phyloP scores from a whole-genome alignment of 2,888 invertebrate genomes.

The Tyria jacobaeae region DNA sequence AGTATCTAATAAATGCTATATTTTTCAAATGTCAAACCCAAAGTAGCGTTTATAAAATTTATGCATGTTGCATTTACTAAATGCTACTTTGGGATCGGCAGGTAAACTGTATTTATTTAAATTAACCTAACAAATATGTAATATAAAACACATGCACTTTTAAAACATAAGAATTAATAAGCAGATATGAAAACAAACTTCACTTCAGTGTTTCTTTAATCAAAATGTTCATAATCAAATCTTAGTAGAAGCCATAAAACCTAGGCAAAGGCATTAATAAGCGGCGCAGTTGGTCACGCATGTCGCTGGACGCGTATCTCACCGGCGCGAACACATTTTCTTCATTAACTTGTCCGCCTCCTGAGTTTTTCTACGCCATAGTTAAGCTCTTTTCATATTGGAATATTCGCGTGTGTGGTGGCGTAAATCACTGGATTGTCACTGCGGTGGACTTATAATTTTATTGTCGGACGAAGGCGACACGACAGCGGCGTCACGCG shows the following conservation, averaged over 20 bases:
- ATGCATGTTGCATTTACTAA: too few species aligned
- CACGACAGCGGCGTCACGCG: conserved; percentile 82
- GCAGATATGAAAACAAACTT: conserved; percentile 11
- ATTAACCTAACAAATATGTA: not conserved
- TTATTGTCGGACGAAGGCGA: conserved; percentile 84
- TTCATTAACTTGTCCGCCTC: conserved; percentile 83
- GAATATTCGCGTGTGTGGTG: conserved; percentile 84
- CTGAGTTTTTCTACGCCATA: conserved; percentile 68
- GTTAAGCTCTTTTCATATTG: conserved; percentile 79
- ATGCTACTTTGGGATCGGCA: too few species aligned
- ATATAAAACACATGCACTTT: not conserved
- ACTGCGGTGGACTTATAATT: conserved; percentile 86
- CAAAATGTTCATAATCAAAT: conserved; percentile 50
- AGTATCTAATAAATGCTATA: too few species aligned
- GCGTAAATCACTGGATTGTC: conserved; percentile 86
- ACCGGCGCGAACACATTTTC: conserved; percentile 72
- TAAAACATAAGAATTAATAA: conserved; percentile 2
- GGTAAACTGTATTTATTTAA: too few species aligned
- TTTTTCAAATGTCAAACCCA: too few species aligned
- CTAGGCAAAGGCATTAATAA: conserved; percentile 58
- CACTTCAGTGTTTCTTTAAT: conserved; percentile 25
- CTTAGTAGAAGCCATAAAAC: conserved; percentile 44
- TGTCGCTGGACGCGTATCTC: conserved; percentile 71
- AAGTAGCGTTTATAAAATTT: too few species aligned
- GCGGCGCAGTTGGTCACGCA: conserved; percentile 65